phyloP scores from a whole-genome alignment of 2,888 invertebrate genomes.

The Priapulus caudatus region DNA sequence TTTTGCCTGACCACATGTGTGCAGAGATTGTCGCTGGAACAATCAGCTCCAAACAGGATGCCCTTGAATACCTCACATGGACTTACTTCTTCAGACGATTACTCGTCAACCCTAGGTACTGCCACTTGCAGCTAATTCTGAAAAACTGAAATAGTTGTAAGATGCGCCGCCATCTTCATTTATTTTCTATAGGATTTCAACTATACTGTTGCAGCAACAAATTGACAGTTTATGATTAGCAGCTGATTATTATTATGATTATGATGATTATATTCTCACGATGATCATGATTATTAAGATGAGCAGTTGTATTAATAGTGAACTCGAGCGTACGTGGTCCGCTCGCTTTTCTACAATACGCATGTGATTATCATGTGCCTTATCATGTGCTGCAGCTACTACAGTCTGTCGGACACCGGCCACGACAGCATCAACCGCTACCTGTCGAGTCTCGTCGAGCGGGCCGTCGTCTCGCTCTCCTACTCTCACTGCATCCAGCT shows the following conservation, averaged over 20 bases:
- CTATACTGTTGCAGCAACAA: too few relatives aligned
- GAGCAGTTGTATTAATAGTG: too few relatives aligned
- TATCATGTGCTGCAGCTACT: slow-evolving; percentile 48
- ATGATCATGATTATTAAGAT: too few relatives aligned
- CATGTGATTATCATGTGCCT: too few relatives aligned
- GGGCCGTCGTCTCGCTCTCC: slow-evolving; percentile 56
- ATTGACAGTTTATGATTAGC: too few relatives aligned
- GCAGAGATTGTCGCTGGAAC: slow-evolving; percentile 88
- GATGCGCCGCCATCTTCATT: slow-evolving; percentile 4
- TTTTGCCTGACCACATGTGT: slow-evolving; percentile 89
- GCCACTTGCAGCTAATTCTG: not conserved
- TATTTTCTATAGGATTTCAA: slow-evolving; percentile 8
- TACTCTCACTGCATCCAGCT: slow-evolving; percentile 66
- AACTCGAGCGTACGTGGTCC: too few relatives aligned
- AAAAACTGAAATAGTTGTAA: not conserved
- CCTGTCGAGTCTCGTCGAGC: slow-evolving; percentile 67
- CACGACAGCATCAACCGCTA: slow-evolving; percentile 46
- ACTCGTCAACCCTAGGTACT: slow-evolving; percentile 64
- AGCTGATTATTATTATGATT: too few relatives aligned
- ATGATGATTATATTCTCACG: too few relatives aligned
- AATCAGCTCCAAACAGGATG: slow-evolving; percentile 77
- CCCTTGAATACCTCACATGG: slow-evolving; percentile 94
- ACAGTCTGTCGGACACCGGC: slow-evolving; percentile 54
- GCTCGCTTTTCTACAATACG: too few relatives aligned
- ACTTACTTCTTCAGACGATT: slow-evolving; percentile 92